Percentiles rank a stretch among this genome's conserved stretches.
These are phyloP conservation scores for Neoascia interrupta DNA, from an alignment of 2,888 invertebrate species.

Conservation along the genomic window DNA sequence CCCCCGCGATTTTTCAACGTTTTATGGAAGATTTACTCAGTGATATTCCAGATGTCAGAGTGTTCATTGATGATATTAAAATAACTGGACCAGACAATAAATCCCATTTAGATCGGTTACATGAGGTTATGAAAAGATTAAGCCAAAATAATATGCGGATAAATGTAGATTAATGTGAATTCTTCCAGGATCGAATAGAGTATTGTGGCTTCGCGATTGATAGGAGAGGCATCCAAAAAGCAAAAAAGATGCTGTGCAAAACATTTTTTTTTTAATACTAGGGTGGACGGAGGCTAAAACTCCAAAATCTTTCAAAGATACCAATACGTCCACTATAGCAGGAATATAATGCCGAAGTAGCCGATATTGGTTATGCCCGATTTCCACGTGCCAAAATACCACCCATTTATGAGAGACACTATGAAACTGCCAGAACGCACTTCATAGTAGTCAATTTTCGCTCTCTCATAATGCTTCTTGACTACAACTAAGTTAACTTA, in stretches of 20 bases:
- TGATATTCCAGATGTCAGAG: slow-evolving; percentile 71
- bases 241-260: slow-evolving; percentile 72
- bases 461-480: too few species aligned
- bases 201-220: slow-evolving; percentile 72
- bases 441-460: too few species aligned
- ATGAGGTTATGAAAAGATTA: slow-evolving; percentile 70
- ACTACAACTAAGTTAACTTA: too few species aligned
- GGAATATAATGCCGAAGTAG: too few species aligned
- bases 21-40: slow-evolving; percentile 72
- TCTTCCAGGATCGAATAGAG: slow-evolving; percentile 70
- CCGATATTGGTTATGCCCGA: too few species aligned
- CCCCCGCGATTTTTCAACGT: slow-evolving; percentile 73
- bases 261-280: too few species aligned
- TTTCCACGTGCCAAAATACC: too few species aligned
- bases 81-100: slow-evolving; percentile 69
- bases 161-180: slow-evolving; percentile 72
- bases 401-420: too few species aligned
- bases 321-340: too few species aligned
- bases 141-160: slow-evolving; percentile 71
- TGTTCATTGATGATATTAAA: slow-evolving; percentile 72
- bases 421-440: too few species aligned
- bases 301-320: too few species aligned
- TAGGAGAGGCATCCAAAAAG: slow-evolving; percentile 72
- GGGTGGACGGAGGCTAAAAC: too few species aligned
- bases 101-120: slow-evolving; percentile 65